Evolutionary conservation across 2,888 invertebrate species (phyloP).

Genomic region (Aspidiotus destructor): DNA sequence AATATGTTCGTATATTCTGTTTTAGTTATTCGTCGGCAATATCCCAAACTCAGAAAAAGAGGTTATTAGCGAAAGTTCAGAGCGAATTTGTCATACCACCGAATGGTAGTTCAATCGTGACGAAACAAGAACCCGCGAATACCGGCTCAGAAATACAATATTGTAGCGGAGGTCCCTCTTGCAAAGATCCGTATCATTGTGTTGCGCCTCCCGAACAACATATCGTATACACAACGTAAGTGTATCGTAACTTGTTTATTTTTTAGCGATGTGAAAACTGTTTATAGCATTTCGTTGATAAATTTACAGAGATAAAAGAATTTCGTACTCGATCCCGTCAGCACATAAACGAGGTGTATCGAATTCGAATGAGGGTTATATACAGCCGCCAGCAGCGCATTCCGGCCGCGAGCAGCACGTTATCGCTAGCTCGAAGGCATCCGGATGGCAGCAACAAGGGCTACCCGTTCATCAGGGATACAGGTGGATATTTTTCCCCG

Average conservation of each 20-base stretch:
- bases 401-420: conserved; percentile 49
- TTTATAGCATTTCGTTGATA: conserved; percentile 2
- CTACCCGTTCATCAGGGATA: conserved; percentile 45
- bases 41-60: conserved; percentile 71
- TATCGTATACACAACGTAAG: conserved; percentile 44
- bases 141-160: conserved; percentile 40
- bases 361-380: conserved; percentile 37
- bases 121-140: conserved; percentile 52
- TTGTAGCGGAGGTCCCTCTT: conserved; percentile 38
- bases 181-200: conserved; percentile 39
- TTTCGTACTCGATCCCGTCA: conserved; percentile 50
- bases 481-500: conserved; percentile 40
- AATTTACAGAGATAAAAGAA: conserved; percentile 47
- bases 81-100: conserved; percentile 49
- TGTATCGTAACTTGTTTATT: conserved; percentile 5
- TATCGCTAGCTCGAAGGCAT: conserved; percentile 44
- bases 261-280: neutral
- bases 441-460: conserved; percentile 44
- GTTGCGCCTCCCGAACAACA: conserved; percentile 44
- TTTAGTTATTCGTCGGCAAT: conserved; percentile 33
- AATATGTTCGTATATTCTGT: conserved; percentile 3
- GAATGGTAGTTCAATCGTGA: conserved; percentile 43
- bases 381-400: conserved; percentile 41
- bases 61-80: conserved; percentile 76
- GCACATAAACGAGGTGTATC: conserved; percentile 41